Evolutionary conservation across 92 coral and sea anemone species (phyloP), one percentile per base, ranked within the genome.

Genomic region (Metridium senile): DNA sequence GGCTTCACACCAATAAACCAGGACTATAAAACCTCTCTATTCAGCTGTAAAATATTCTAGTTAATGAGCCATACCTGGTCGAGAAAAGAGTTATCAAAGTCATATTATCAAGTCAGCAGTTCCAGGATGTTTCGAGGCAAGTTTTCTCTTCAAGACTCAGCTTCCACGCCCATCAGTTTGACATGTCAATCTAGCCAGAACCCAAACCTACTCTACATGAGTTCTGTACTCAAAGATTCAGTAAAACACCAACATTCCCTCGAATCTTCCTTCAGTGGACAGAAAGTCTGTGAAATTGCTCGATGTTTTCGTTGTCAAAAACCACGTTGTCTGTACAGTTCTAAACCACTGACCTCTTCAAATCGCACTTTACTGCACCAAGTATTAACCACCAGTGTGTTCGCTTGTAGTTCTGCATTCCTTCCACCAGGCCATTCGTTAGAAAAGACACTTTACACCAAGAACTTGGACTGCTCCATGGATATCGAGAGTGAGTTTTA

Each of bases 261-360:
- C 1, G 68, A 58, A 47, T 80, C 85, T 13, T 72, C 85, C 11
- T 89, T 71, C 71, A 86, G 91, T 16, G 88, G 93, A 26, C 65
- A 78, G 8, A 76, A 85, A 26, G 93, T 89, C n/a, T 82, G 93
- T 13, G 52, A 70, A 18, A 68, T 82, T 16, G 75, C 86, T 51
- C 26, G 69, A 9, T 89, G 93, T 67, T 89, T 76, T 62, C 93
- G 93, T 16, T 89, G 93, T 53, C 78, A 67, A 68, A 89, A 89
- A 53, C 93, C 90, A 30, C 90, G 93, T 28, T 89, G 93, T 64
- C 74, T 89, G 47, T 89, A 85, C 86, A 74, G 88, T 49, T 61
- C 72, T 27, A 82, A 81, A 43, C 85, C 80, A 13, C 90, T 89
- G 0, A 81, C 90, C 20, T 30, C 82, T 8, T 35, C 35, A 4